Percentiles rank a stretch among this genome's conserved stretches.
These are phyloP conservation scores for Brachyalestes nurse DNA, from an alignment of 2,797 vertebrate genomes.

Conservation along the genomic window DNA sequence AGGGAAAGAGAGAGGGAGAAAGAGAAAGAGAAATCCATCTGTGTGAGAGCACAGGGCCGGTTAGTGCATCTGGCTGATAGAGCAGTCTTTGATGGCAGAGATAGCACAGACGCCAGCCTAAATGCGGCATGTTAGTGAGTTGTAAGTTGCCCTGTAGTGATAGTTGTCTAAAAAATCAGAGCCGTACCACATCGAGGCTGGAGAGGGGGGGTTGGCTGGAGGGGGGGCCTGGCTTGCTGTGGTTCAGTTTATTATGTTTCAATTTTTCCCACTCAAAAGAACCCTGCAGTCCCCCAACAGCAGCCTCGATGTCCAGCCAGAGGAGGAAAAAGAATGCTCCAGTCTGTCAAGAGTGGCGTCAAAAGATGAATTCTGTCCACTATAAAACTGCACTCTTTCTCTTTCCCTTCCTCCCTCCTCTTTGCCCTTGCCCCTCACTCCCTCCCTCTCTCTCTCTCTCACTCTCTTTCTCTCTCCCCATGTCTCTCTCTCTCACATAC, in stretches of 20 bases:
- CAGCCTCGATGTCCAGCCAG: slow-evolving; percentile 34
- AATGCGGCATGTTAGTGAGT: slow-evolving; percentile 75
- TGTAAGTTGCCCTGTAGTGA: slow-evolving; percentile 71
- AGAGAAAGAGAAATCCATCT: slow-evolving; percentile 79
- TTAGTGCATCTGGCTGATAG: slow-evolving; percentile 76
- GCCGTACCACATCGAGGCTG: slow-evolving; percentile 58
- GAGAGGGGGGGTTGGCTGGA: slow-evolving; percentile 6
- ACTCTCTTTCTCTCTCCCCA: slow-evolving; percentile 22
- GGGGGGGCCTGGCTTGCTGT: slow-evolving; percentile 31
- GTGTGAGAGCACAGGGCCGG: slow-evolving; percentile 78
- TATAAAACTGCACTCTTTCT: slow-evolving; percentile 49
- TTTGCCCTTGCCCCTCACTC: slow-evolving; percentile 11
- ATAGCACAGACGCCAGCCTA: slow-evolving; percentile 82
- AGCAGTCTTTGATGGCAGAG: slow-evolving; percentile 83
- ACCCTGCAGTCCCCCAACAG: slow-evolving; percentile 5
- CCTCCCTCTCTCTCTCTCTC: neutral
- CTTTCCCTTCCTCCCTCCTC: slow-evolving; percentile 30
- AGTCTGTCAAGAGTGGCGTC: slow-evolving; percentile 47
- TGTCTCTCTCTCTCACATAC: neutral
- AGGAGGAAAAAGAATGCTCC: slow-evolving; percentile 51
- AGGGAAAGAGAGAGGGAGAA: slow-evolving; percentile 40
- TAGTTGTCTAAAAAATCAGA: slow-evolving; percentile 76
- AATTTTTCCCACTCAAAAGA: slow-evolving; percentile 27
- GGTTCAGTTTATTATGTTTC: slow-evolving; percentile 56
- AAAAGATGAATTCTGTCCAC: slow-evolving; percentile 50